Evolutionary conservation across 2,113 vertebrate species (phyloP), one percentile per base, ranked within the genome.

Genomic region (Vanacampus margaritifer): DNA sequence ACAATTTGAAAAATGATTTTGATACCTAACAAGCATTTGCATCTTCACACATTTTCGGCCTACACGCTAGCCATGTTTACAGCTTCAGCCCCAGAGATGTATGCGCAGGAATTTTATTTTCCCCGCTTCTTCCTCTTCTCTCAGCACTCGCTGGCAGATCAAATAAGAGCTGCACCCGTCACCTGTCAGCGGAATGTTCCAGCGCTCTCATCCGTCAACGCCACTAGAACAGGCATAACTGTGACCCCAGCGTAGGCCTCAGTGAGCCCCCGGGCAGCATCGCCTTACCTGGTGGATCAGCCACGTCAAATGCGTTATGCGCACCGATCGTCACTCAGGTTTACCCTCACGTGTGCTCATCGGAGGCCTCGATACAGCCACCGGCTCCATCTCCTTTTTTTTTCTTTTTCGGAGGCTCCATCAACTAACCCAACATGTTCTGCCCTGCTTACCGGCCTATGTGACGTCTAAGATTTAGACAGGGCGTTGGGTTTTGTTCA

Each of bases 391-490:
- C 89, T 87, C 67, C 64, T n/a, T n/a, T n/a, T n/a, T n/a, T n/a
- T n/a, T n/a, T n/a, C n/a, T n/a, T n/a, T n/a, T n/a, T n/a, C n/a
- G n/a, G n/a, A n/a, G 85, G 85, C 83, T 84, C 63, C 66, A 72
- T 86, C 89, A 86, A 65, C 64, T 87, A 89, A 89, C 77, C 84
- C 74, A 68, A 90, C 92, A 90, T 90, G 92, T 92, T 85, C 76
- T 80, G 83, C 91, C 84, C 83, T 87, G 83, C 90, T 90, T 84
- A 32, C 82, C 68, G 71, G 84, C 87, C 86, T 84, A 83, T 91
- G 80, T 91, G 91, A 93, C 89, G 89, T 92, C 90, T 92, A 91
- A 78, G 90, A 89, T 89, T 90, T 86, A 91, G 92, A 91, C 90
- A 90, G 91, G 92, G 92, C 89, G 91, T 93, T 90, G 73, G 87